phyloP scores from a whole-genome alignment of 2,888 invertebrate species.

The Zaprionus bogoriensis region DNA sequence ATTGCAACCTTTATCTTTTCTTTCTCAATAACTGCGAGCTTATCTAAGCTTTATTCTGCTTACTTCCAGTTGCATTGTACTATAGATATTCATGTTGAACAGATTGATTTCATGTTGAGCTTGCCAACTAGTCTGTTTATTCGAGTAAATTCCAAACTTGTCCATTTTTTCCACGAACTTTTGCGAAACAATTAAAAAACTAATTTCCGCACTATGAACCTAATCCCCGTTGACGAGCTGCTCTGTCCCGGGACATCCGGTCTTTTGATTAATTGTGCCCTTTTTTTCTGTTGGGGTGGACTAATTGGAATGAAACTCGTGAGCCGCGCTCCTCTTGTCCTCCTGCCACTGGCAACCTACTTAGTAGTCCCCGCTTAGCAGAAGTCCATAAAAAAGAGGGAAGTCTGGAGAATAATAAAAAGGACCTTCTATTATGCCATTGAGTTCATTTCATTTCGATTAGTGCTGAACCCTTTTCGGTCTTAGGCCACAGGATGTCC shows the following conservation, averaged over 20 bases:
- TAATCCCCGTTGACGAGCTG: not conserved
- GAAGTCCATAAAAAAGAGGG: not conserved
- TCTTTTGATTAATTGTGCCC: not conserved
- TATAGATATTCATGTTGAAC: too few relatives aligned
- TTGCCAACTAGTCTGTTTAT: too few relatives aligned
- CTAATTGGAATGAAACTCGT: not conserved
- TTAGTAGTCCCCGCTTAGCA: not conserved
- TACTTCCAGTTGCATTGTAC: too few relatives aligned
- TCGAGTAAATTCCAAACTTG: too few relatives aligned
- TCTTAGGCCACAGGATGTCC: conserved; percentile 14
- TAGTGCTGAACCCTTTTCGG: conserved; percentile 16
- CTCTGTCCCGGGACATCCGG: not conserved
- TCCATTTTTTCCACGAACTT: too few relatives aligned
- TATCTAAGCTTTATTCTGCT: too few relatives aligned
- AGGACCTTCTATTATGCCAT: not conserved
- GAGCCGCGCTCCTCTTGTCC: not conserved
- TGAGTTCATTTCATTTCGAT: conserved; percentile 9
- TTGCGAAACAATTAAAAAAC: too few relatives aligned
- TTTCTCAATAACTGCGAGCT: too few relatives aligned
- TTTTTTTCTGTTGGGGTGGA: not conserved
- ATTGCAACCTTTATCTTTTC: too few relatives aligned
- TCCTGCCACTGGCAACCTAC: not conserved
- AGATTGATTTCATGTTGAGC: too few relatives aligned
- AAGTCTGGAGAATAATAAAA: not conserved
- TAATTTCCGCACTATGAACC: not conserved